These are phyloP conservation scores for Artibeus lituratus DNA, from an alignment of 2,797 vertebrate species.

Conservation along the genomic window DNA sequence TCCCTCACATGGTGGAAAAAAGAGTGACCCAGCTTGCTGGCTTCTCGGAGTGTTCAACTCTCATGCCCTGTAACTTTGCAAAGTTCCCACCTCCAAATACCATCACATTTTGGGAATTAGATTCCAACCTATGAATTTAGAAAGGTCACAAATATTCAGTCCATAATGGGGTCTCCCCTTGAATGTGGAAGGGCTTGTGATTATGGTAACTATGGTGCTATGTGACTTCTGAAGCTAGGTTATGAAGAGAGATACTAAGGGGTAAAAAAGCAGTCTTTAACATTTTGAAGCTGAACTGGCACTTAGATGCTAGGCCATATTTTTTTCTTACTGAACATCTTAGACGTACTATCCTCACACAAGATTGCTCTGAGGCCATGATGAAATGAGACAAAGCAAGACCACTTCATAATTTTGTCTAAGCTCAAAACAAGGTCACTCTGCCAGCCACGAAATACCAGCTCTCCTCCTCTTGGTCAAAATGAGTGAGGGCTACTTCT, in stretches of 20 bases:
- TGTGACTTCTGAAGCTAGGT: neutral
- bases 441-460: neutral
- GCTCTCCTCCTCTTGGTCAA: neutral
- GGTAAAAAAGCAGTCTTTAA: neutral
- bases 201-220: neutral
- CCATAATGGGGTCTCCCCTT: neutral
- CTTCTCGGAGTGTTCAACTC: neutral
- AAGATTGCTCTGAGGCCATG: neutral
- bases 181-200: neutral
- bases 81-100: neutral
- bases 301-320: neutral
- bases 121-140: neutral
- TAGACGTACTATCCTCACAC: neutral
- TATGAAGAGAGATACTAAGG: neutral
- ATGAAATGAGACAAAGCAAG: neutral
- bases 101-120: neutral
- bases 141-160: neutral
- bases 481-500: neutral
- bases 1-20: neutral
- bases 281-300: neutral
- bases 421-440: neutral
- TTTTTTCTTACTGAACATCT: neutral
- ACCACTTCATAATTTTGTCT: neutral
- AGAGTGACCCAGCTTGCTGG: neutral
- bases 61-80: neutral